phyloP scores from a whole-genome alignment of 1,140 invertebrate genomes.

The Neodiprion fabricii region DNA sequence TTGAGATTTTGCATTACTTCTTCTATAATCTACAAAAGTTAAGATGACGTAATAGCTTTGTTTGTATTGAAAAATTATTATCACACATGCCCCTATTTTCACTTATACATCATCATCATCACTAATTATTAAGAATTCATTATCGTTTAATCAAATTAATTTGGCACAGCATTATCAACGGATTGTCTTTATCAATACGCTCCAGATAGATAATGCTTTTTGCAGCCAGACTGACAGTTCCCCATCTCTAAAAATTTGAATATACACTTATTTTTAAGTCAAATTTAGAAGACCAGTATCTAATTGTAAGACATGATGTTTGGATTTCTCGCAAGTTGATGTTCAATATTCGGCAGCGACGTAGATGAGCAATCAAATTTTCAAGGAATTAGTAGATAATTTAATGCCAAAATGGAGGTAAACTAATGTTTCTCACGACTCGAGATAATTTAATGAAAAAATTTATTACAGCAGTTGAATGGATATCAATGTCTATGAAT shows the following conservation, averaged over 20 bases:
- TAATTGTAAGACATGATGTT: too few species aligned
- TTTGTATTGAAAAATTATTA: too few species aligned
- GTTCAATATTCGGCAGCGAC: not conserved
- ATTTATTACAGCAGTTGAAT: not conserved
- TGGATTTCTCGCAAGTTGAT: not conserved
- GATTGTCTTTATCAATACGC: not conserved
- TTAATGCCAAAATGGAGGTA: not conserved
- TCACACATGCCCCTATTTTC: not conserved
- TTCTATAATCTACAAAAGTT: not conserved
- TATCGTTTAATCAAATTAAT: conserved; percentile 5
- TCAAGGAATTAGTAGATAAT: not conserved
- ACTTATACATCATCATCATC: not conserved
- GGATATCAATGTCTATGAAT: not conserved
- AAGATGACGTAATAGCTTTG: too few species aligned
- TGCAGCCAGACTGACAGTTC: not conserved
- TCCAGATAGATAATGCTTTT: conserved; percentile 3
- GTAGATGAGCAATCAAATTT: not conserved
- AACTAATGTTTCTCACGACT: not conserved
- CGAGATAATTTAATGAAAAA: not conserved
- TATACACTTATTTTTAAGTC: too few species aligned
- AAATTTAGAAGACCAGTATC: too few species aligned
- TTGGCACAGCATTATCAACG: conserved; percentile 1
- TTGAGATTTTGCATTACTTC: not conserved
- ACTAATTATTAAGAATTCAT: not conserved
- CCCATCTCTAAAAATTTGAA: not conserved